phyloP scores from a whole-genome alignment of 2,113 vertebrate genomes.

The Mirounga angustirostris region DNA sequence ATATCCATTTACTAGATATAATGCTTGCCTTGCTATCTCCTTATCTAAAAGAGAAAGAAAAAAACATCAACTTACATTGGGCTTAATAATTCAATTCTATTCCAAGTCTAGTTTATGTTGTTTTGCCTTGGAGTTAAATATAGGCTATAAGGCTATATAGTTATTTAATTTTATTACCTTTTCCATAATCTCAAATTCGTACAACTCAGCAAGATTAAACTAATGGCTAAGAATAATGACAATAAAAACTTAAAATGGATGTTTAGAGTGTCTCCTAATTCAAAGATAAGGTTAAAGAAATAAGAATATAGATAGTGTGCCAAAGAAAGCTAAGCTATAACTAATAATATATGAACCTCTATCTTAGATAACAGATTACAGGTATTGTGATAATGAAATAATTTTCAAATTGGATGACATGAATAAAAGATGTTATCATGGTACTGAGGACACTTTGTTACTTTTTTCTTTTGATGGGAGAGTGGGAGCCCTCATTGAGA shows the following conservation, averaged over 20 bases:
- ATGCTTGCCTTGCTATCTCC: constrained; percentile 88
- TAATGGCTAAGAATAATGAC: constrained; percentile 54
- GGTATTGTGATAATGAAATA: constrained; percentile 32
- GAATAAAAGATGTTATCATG: constrained; percentile 34
- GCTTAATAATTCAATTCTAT: constrained; percentile 58
- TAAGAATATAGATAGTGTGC: not conserved
- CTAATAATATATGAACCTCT: constrained; percentile 2
- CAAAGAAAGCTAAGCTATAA: constrained; percentile 48
- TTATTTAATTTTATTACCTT: constrained; percentile 50
- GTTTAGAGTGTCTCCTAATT: constrained; percentile 13
- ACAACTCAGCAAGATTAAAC: constrained; percentile 62
- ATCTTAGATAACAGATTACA: constrained; percentile 50
- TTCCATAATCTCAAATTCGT: constrained; percentile 50
- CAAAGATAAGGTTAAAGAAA: constrained; percentile 54
- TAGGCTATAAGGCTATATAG: not conserved
- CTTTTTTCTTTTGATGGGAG: constrained; percentile 52
- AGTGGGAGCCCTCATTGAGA: not conserved
- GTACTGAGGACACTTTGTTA: constrained; percentile 2
- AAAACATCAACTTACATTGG: not conserved
- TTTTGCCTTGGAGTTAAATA: constrained; percentile 16
- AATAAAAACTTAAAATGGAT: constrained; percentile 58
- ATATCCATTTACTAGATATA: constrained; percentile 93
- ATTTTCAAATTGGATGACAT: constrained; percentile 57
- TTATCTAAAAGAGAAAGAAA: constrained; percentile 86
- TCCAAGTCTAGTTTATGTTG: constrained; percentile 52